phyloP scores from a whole-genome alignment of 2,888 invertebrate genomes.

The Celastrina argiolus region DNA sequence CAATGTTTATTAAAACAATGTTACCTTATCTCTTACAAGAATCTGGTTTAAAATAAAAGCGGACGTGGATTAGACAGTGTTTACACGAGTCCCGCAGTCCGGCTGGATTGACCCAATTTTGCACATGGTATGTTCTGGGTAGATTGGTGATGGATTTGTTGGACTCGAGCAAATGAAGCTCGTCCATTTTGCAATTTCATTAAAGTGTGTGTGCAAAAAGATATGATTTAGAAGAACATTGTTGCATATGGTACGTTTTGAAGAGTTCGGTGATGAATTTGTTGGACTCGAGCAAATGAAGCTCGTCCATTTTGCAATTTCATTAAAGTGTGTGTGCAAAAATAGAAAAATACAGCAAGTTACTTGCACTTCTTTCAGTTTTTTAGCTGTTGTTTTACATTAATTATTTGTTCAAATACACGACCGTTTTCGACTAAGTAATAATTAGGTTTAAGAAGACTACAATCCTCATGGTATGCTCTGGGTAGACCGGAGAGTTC shows the following conservation, averaged over 20 bases:
- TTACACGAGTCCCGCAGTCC: constrained; percentile 32
- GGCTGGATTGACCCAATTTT: constrained; percentile 40
- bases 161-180: neutral
- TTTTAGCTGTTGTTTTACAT: too few relatives aligned
- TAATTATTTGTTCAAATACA: too few relatives aligned
- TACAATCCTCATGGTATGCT: too few relatives aligned
- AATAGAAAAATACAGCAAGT: too few relatives aligned
- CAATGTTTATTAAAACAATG: neutral
- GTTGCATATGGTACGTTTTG: constrained; percentile 43
- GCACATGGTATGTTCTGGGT: constrained; percentile 42
- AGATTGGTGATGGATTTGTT: constrained; percentile 11
- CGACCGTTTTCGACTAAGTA: too few relatives aligned
- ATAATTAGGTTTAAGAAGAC: too few relatives aligned
- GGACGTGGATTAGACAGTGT: constrained; percentile 28
- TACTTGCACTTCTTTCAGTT: too few relatives aligned
- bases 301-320: neutral
- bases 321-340: neutral
- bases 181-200: neutral
- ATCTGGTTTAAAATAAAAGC: constrained; percentile 21
- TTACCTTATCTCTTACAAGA: neutral
- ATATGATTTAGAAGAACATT: too few relatives aligned
- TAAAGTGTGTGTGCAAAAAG: neutral
- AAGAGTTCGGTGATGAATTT: constrained; percentile 19
- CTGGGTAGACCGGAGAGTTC: too few relatives aligned
- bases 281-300: neutral